phyloP scores from a whole-genome alignment of 2,797 vertebrate genomes.

The Sorex maritimensis region DNA sequence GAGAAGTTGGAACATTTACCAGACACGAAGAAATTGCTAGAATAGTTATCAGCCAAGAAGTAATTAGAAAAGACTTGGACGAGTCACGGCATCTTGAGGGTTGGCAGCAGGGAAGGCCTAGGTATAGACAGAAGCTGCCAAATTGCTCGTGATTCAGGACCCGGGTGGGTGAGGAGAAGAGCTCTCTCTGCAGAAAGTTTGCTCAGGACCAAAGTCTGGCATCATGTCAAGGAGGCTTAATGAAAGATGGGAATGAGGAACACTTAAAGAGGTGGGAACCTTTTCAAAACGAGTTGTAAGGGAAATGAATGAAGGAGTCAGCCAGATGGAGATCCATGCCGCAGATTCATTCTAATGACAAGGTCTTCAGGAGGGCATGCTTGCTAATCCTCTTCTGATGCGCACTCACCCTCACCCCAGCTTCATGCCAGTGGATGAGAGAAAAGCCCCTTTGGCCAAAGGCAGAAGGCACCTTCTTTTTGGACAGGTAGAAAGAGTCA shows the following conservation, averaged over 20 bases:
- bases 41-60: constrained; percentile 70
- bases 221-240: constrained; percentile 35
- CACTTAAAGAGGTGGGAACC: neutral
- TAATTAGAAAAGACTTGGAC: constrained; percentile 74
- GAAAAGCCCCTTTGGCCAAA: neutral
- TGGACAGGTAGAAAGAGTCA: neutral
- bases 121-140: constrained; percentile 72
- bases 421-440: neutral
- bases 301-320: neutral
- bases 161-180: constrained; percentile 18
- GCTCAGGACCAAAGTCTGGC: constrained; percentile 61
- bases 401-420: neutral
- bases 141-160: constrained; percentile 75
- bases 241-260: neutral
- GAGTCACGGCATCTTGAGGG: neutral
- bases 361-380: constrained; percentile 16
- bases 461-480: neutral
- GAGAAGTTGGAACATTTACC: constrained; percentile 61
- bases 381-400: constrained; percentile 26
- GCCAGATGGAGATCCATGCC: constrained; percentile 48
- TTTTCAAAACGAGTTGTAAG: constrained; percentile 47
- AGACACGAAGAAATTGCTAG: constrained; percentile 68
- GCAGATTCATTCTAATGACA: constrained; percentile 49
- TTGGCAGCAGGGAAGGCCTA: constrained; percentile 71
- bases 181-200: constrained; percentile 46